These are phyloP conservation scores for Cynopterus sphinx DNA, from an alignment of 2,797 vertebrate genomes.

Conservation along the genomic window DNA sequence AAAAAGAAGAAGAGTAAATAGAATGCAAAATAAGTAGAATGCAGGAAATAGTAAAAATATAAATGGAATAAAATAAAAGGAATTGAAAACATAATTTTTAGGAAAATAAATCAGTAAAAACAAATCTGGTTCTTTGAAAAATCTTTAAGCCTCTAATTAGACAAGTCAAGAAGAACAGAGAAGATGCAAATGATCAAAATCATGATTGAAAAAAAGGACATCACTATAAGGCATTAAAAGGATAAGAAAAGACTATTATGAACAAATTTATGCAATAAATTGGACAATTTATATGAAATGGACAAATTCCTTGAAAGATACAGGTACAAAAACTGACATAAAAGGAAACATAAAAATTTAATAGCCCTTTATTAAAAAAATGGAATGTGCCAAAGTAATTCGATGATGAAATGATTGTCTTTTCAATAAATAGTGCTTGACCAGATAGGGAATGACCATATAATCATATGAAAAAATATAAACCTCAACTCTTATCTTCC, in stretches of 20 bases:
- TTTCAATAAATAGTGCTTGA: not conserved
- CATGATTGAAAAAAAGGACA: not conserved
- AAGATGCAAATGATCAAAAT: not conserved
- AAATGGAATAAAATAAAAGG: not conserved
- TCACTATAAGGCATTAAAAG: not conserved
- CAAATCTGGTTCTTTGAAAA: not conserved
- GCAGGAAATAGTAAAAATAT: not conserved
- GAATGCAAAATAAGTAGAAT: not conserved
- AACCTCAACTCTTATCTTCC: not conserved
- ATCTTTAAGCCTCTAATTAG: not conserved
- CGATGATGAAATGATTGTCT: not conserved
- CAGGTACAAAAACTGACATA: not conserved
- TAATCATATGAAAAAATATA: not conserved
- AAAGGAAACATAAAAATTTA: not conserved
- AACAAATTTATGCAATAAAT: not conserved
- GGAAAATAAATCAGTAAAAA: not conserved
- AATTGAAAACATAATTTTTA: not conserved
- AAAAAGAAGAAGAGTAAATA: not conserved
- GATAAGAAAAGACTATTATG: not conserved
- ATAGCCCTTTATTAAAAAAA: not conserved
- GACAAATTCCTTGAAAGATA: not conserved
- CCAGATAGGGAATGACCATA: not conserved
- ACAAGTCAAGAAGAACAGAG: not conserved
- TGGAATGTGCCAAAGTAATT: constrained; percentile 27
- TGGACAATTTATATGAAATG: not conserved